These are phyloP conservation scores for Listronotus oregonensis DNA, from an alignment of 1,140 invertebrate genomes.

Conservation along the genomic window DNA sequence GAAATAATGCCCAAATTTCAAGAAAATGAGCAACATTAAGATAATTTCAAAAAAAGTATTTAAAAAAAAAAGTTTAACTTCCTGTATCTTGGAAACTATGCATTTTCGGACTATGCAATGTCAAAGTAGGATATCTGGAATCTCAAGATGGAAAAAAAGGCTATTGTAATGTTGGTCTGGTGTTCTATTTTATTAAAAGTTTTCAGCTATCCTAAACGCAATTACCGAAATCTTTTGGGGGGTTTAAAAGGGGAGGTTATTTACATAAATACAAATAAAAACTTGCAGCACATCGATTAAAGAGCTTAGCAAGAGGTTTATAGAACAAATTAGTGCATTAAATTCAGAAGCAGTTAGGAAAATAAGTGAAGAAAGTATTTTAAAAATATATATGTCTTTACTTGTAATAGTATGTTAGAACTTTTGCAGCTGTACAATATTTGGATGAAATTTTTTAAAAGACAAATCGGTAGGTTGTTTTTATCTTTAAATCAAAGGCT, in stretches of 20 bases:
- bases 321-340: conserved; percentile 9
- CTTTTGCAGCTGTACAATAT: conserved; percentile 38
- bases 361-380: conserved; percentile 33
- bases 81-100: too few relatives aligned
- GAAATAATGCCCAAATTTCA: too few relatives aligned
- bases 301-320: conserved; percentile 48
- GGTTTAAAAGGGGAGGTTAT: conserved; percentile 72
- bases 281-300: conserved; percentile 67
- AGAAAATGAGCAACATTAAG: too few relatives aligned
- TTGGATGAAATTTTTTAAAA: conserved; percentile 37
- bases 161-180: too few relatives aligned
- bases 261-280: conserved; percentile 80
- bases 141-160: too few relatives aligned
- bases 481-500: too few relatives aligned
- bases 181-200: conserved; percentile 28
- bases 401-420: conserved; percentile 37
- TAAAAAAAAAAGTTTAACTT: too few relatives aligned
- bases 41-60: too few relatives aligned
- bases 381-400: conserved; percentile 44
- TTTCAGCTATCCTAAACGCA: conserved; percentile 80
- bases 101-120: too few relatives aligned
- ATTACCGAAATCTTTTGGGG: conserved; percentile 67
- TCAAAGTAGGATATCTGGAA: too few relatives aligned
- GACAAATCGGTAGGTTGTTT: conserved; percentile 30
- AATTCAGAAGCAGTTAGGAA: not conserved